Conservation (phyloP, 1,140 invertebrate species). For the Ostrea edulis region DNA sequence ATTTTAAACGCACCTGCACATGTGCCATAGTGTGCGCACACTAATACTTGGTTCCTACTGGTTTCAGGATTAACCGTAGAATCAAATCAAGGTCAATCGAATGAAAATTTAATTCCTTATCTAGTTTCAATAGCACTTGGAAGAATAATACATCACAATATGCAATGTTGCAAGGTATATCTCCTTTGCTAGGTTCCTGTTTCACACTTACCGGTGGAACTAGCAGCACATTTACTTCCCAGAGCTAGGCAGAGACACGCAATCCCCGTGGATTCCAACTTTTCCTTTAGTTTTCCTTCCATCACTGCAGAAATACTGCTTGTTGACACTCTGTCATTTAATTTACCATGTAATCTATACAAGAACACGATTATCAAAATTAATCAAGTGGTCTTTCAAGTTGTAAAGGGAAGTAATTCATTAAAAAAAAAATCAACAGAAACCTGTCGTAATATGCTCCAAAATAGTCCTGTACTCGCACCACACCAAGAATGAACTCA, state of each 20-base stretch:
- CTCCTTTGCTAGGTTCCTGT: not conserved
- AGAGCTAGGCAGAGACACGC: conserved; percentile 73
- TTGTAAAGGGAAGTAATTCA: not conserved
- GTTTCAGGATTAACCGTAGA: no score
- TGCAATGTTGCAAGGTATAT: no score
- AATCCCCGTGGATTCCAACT: conserved; percentile 76
- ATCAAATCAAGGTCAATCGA: no score
- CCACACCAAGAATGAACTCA: conserved; percentile 73
- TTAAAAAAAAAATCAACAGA: not conserved
- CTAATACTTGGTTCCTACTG: no score
- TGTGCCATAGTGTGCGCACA: no score
- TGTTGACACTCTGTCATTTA: conserved; percentile 2
- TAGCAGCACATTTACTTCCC: conserved; percentile 44
- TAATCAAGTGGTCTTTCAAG: not conserved
- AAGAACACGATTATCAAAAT: not conserved
- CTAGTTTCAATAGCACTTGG: no score
- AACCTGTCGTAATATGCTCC: conserved; percentile 71
- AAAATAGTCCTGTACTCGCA: conserved; percentile 77
- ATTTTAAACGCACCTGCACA: no score
- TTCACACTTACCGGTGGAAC: conserved; percentile 54
- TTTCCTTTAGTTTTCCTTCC: conserved; percentile 78
- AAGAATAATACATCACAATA: no score
- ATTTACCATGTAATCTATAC: conserved; percentile 41
- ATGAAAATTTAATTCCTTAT: no score
- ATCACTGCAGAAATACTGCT: conserved; percentile 70